Percentiles rank a stretch among this genome's conserved stretches.
These are phyloP conservation scores for Psilopsiagon aurifrons DNA, from an alignment of 2,113 vertebrate genomes.

Conservation along the genomic window DNA sequence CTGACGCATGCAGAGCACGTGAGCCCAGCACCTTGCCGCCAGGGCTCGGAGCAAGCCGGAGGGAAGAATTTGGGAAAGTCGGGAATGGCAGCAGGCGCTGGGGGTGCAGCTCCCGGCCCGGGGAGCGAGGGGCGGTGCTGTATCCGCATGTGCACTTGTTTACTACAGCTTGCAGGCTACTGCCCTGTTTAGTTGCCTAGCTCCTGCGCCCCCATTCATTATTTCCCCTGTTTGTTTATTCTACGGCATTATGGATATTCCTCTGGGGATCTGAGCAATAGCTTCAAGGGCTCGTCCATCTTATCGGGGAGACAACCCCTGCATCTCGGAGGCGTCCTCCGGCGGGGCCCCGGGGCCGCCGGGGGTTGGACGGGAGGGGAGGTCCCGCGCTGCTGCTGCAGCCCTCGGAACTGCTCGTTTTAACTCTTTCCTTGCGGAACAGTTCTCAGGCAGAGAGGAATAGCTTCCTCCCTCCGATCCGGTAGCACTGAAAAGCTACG, in stretches of 20 bases:
- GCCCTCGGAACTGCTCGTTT: fast-evolving
- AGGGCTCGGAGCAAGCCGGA: background rate
- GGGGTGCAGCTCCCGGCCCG: background rate
- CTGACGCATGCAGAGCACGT: background rate
- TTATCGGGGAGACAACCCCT: background rate
- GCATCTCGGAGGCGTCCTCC: background rate
- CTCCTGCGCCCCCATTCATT: conserved; percentile 7
- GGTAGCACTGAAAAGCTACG: fast-evolving
- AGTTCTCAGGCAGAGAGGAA: background rate
- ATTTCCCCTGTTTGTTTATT: background rate
- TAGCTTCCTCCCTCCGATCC: fast-evolving
- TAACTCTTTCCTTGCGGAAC: background rate
- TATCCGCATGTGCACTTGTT: background rate
- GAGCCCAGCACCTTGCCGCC: background rate
- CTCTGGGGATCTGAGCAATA: background rate
- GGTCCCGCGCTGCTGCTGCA: background rate
- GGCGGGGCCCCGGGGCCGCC: background rate
- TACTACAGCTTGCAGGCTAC: background rate
- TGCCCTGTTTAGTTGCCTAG: background rate
- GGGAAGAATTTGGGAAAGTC: background rate
- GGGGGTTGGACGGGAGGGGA: background rate
- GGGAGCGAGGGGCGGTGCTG: background rate
- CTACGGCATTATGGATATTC: background rate
- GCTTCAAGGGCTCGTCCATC: background rate
- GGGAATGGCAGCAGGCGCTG: background rate